phyloP scores from a whole-genome alignment of 1,140 invertebrate genomes.

The Periplaneta americana region DNA sequence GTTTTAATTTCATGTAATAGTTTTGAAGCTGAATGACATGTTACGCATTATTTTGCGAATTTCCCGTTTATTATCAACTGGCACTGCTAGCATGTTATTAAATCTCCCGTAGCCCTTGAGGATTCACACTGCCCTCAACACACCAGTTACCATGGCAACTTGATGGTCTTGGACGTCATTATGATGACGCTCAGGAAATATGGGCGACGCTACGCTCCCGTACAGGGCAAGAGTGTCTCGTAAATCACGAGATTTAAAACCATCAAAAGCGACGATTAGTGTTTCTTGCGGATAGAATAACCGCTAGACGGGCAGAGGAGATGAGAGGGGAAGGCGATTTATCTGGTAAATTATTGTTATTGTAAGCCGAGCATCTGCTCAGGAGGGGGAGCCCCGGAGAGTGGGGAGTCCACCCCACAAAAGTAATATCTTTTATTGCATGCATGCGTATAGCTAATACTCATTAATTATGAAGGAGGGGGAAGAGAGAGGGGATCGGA shows the following conservation, averaged over 20 bases:
- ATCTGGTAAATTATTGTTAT: not conserved
- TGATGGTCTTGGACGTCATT: not conserved
- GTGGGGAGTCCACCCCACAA: not conserved
- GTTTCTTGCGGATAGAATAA: not conserved
- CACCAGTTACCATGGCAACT: too few relatives aligned
- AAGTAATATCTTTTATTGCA: not conserved
- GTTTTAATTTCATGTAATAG: too few relatives aligned
- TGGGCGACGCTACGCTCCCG: not conserved
- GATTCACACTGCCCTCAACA: too few relatives aligned
- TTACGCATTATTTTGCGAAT: too few relatives aligned
- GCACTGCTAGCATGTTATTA: too few relatives aligned
- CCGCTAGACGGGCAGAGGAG: not conserved
- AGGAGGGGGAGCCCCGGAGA: not conserved
- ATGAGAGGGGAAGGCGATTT: not conserved
- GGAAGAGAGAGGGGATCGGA: not conserved
- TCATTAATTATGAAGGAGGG: not conserved
- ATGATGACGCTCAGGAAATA: not conserved
- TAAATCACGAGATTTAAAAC: not conserved
- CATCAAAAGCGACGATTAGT: not conserved
- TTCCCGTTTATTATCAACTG: too few relatives aligned
- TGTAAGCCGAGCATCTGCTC: not conserved
- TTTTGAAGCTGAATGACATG: too few relatives aligned
- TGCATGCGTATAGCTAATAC: not conserved
- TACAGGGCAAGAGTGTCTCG: not conserved
- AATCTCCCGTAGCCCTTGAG: too few relatives aligned